These are phyloP conservation scores for Eurois occulta DNA, from an alignment of 2,888 invertebrate species.

Conservation along the genomic window DNA sequence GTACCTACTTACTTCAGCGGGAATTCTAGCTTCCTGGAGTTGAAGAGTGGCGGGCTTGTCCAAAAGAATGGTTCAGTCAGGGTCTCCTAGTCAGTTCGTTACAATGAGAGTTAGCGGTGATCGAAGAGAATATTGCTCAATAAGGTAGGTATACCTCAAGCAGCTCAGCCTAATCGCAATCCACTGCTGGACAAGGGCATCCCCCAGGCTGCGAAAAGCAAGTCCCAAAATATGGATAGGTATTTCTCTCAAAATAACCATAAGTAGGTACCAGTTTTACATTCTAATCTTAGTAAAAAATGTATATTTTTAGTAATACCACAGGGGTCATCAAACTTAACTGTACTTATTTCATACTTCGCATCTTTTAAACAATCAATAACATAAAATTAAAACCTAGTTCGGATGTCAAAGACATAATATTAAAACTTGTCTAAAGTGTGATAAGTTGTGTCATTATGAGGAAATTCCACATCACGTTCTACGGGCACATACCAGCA, in stretches of 20 bases:
- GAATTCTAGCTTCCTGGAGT: neutral
- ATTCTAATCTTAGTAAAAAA: neutral
- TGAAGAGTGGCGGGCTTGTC: neutral
- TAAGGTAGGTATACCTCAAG: neutral
- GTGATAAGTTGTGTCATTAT: constrained; percentile 25
- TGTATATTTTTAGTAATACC: constrained; percentile 4
- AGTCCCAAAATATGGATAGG: neutral
- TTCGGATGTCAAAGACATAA: constrained; percentile 6
- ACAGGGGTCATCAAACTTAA: constrained; percentile 36
- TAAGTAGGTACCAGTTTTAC: neutral
- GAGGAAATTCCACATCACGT: constrained; percentile 44
- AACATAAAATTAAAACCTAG: constrained; percentile 8
- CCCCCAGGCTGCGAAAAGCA: neutral
- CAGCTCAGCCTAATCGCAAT: neutral
- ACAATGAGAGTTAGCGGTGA: neutral
- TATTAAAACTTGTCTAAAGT: constrained; percentile 6
- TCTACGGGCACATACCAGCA: constrained; percentile 19
- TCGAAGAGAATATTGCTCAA: neutral
- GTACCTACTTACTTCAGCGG: no score
- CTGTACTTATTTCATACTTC: constrained; percentile 10
- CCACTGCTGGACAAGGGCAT: neutral
- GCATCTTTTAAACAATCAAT: neutral
- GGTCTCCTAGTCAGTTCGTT: neutral
- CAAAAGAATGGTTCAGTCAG: neutral
- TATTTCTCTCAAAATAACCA: neutral